Conservation (phyloP, 53 echinoderm and acorn worm genomes). For the Arbacia lixula region DNA sequence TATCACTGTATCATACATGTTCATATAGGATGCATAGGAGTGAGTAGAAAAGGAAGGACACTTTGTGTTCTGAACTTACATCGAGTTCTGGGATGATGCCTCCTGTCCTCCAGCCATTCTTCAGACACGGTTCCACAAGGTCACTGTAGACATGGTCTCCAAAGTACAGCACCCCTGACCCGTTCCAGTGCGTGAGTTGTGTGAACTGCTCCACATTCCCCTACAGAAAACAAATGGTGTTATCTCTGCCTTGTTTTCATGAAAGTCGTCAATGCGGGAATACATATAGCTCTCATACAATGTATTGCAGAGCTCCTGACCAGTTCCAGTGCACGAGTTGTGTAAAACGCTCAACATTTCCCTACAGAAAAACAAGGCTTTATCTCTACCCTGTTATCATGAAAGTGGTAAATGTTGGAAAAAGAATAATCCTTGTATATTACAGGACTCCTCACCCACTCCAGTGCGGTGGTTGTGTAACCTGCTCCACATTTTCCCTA, state of each 20-base stretch:
- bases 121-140: constrained; percentile 89
- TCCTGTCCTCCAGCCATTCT: constrained; percentile 98
- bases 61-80: too few relatives aligned
- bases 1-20: too few relatives aligned
- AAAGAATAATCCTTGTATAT: too few relatives aligned
- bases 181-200: constrained; percentile 81
- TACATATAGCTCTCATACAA: too few relatives aligned
- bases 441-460: constrained; percentile 28
- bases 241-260: too few relatives aligned
- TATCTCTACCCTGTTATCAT: too few relatives aligned
- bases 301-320: too few relatives aligned
- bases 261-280: too few relatives aligned
- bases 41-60: too few relatives aligned
- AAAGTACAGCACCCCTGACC: constrained; percentile 86
- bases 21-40: too few relatives aligned
- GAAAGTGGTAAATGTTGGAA: background rate
- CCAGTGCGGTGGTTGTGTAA: constrained; percentile 2
- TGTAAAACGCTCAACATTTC: constrained; percentile 84
- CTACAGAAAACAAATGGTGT: constrained; percentile 40
- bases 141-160: constrained; percentile 99
- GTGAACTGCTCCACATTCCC: constrained; percentile 97
- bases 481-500: constrained; percentile 43
- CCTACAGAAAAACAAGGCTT: constrained; percentile 20
- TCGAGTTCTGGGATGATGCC: constrained; percentile 97
- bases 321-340: constrained; percentile 75